Conservation (phyloP, 2,113 vertebrate species). For the Brachirus orientalis region DNA sequence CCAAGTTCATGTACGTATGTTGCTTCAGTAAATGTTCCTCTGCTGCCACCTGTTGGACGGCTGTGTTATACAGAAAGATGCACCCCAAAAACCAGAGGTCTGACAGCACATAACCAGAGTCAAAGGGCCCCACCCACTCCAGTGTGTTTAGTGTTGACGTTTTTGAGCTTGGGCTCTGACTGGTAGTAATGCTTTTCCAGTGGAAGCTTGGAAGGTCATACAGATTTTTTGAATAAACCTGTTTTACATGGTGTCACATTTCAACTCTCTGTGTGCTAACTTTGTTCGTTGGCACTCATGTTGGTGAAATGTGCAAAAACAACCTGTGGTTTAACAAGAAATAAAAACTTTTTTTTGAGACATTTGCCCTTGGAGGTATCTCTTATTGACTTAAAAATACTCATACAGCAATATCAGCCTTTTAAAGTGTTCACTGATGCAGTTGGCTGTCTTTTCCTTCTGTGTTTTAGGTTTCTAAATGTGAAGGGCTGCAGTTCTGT, state of each 20-base stretch:
- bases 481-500: background rate
- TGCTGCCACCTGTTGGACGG: background rate
- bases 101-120: no score
- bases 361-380: no score
- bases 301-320: no score
- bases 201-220: background rate
- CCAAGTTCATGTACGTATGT: no score
- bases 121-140: background rate
- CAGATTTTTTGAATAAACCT: background rate
- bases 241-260: background rate
- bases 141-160: background rate
- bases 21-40: background rate
- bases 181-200: background rate
- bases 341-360: no score
- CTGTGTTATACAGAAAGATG: background rate
- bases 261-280: background rate
- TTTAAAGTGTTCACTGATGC: no score
- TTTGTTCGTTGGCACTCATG: no score
- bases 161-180: background rate
- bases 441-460: no score
- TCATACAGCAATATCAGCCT: no score
- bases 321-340: no score
- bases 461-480: no score
- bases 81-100: background rate
- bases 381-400: no score